Conservation (phyloP, 1,140 invertebrate genomes). For the Lordiphosa collinella region DNA sequence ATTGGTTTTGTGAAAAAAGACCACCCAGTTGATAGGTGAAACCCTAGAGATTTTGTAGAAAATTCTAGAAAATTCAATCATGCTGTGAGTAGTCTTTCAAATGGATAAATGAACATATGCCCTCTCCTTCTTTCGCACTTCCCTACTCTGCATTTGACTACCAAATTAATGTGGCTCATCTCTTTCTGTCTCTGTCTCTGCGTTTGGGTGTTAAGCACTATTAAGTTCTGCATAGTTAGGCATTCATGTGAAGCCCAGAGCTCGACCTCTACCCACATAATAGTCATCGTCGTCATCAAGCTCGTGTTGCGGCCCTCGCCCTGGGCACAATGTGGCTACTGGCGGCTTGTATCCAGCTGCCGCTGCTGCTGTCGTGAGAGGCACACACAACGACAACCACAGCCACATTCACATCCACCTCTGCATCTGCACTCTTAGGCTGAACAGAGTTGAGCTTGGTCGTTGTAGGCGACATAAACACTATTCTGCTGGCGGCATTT, state of each 20-base stretch:
- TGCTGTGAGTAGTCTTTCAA: no score
- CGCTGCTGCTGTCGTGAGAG: slow-evolving; percentile 58
- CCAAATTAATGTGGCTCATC: slow-evolving; percentile 48
- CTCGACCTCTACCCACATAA: slow-evolving; percentile 51
- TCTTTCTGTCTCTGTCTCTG: slow-evolving; percentile 32
- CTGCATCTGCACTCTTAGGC: slow-evolving; percentile 8
- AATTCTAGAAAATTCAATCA: no score
- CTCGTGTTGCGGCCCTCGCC: slow-evolving; percentile 23
- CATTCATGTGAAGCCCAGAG: slow-evolving; percentile 47
- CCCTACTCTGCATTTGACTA: slow-evolving; percentile 34
- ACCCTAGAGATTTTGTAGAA: no score
- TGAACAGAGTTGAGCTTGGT: slow-evolving; percentile 16
- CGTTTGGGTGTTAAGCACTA: slow-evolving; percentile 44
- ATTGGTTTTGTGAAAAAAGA: no score
- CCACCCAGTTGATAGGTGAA: slow-evolving; percentile 6
- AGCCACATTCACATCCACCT: slow-evolving; percentile 32
- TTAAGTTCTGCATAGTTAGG: slow-evolving; percentile 53
- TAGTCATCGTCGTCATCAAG: slow-evolving; percentile 34
- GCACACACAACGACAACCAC: slow-evolving; percentile 33
- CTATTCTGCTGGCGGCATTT: slow-evolving; percentile 42
- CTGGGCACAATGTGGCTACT: slow-evolving; percentile 59
- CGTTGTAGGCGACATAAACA: slow-evolving; percentile 69
- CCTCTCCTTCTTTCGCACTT: slow-evolving; percentile 2
- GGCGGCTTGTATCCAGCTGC: slow-evolving; percentile 39
- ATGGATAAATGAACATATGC: no score